A percentile compares a stretch with the other conserved stretches of the same genome.
Evolutionary conservation across 1,140 invertebrate genomes (phyloP).

Genomic region (Zelostemma sp.): DNA sequence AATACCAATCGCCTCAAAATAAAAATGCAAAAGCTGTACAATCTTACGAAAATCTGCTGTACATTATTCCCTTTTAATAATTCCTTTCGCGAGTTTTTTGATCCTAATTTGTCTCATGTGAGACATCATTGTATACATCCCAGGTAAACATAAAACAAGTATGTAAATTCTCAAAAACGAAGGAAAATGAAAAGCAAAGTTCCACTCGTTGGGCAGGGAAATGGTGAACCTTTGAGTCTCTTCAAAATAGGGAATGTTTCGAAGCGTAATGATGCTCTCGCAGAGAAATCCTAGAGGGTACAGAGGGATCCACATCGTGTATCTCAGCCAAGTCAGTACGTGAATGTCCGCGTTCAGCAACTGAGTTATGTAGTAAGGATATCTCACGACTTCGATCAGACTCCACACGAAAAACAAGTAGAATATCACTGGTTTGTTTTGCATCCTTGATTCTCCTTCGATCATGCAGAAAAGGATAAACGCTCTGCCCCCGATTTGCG

Average conservation of each 20-base stretch:
- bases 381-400: conserved; percentile 85
- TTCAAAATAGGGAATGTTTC: conserved; percentile 91
- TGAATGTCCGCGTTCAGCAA: conserved; percentile 81
- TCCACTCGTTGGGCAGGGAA: conserved; percentile 85
- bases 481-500: conserved; percentile 82
- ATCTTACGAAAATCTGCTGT: background rate
- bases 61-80: conserved; percentile 43
- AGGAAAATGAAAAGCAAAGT: conserved; percentile 90
- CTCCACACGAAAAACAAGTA: conserved; percentile 89
- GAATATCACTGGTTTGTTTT: conserved; percentile 87
- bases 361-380: conserved; percentile 91
- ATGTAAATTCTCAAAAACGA: conserved; percentile 84
- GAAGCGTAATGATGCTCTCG: conserved; percentile 85
- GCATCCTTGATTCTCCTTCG: conserved; percentile 86
- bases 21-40: conserved; percentile 2
- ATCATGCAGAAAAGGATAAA: conserved; percentile 89
- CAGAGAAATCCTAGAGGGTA: conserved; percentile 91
- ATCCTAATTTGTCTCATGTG: conserved; percentile 81
- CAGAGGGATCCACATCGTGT: conserved; percentile 92
- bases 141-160: conserved; percentile 80
- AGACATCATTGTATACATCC: conserved; percentile 81
- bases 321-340: conserved; percentile 91
- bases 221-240: conserved; percentile 84
- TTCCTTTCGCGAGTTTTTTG: conserved; percentile 71
- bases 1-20: background rate